Base-by-base conservation (phyloP, 1,140 invertebrate species). In the Parasteatoda tepidariorum region DNA sequence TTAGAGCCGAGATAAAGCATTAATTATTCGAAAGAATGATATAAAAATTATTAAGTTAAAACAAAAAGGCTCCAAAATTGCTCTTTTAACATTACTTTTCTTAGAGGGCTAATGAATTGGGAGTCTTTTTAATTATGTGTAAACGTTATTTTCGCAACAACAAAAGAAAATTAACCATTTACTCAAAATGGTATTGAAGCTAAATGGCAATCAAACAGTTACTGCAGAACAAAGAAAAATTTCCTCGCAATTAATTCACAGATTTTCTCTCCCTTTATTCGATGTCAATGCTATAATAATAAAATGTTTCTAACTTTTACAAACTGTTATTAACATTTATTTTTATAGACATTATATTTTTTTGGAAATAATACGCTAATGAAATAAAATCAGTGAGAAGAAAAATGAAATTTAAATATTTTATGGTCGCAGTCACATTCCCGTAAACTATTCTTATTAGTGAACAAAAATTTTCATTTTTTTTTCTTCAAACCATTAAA, bases 11-110 rank as follows among this genome's bases (percentile, higher is more conserved):
- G 61, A 54, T 64, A 78, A 78, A 66, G 71, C 59, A 78, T 66
- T 78, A 78, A 78, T 78, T 78, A 78, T 78, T 78, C 41, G 31
- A 26, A n/a, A 57, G 74, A 66, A 78, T 78, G 61, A 78, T 78
- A 78, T 78, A 78, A 78, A 78, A 78, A 78, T 78, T 59, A 78
- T 78, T 66, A 61, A 78, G 74, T 78, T 18, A 33, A 22, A 31
- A 76, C 33, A 64, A 76, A 76, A 76, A 76, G 61, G 74, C 48
- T 66, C 33, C 66, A 15, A 54, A 66, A 78, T 78, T 66, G 61
- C 74, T 78, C 74, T 66, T 78, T 78, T 78, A 78, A 22, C 26
- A 78, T 66, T 78, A 34, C 61, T 38, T 78, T 78, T 57, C 61
- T 66, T 34, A 61, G 61, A 66, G 31, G 22, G 33, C 38, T 78